Evolutionary conservation across 1,140 invertebrate species (phyloP).

Genomic region (Sarcophaga peregrina): DNA sequence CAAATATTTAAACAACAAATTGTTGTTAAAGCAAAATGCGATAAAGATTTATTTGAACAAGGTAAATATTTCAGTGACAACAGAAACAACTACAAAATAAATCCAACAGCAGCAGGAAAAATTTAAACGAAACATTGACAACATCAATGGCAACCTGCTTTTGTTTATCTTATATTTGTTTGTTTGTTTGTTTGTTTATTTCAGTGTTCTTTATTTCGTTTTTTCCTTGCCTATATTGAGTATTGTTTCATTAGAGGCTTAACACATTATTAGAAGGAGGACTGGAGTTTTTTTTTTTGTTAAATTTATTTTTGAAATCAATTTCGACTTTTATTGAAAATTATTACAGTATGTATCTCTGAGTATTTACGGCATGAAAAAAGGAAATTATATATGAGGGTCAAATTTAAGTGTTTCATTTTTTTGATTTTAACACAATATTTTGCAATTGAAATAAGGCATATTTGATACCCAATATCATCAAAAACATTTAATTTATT

Average conservation of each 20-base stretch:
- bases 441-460: no score
- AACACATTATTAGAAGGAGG: not conserved
- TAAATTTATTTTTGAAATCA: not conserved
- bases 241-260: slow-evolving; percentile 24
- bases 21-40: slow-evolving; percentile 37
- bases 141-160: not conserved
- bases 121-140: not conserved
- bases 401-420: no score
- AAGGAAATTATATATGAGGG: no score
- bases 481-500: no score
- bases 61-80: slow-evolving; percentile 29
- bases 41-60: slow-evolving; percentile 36
- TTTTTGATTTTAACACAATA: no score
- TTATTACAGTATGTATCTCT: not conserved
- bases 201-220: no score
- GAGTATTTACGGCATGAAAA: not conserved
- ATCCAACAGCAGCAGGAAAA: not conserved
- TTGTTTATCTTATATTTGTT: not conserved
- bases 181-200: no score
- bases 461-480: no score
- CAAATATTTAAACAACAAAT: slow-evolving; percentile 35
- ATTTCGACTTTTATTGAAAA: not conserved
- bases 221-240: not conserved
- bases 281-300: not conserved
- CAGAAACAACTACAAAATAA: slow-evolving; percentile 1